Evolutionary conservation across 1,140 invertebrate genomes (phyloP).

Genomic region (Nixonia krombeini): DNA sequence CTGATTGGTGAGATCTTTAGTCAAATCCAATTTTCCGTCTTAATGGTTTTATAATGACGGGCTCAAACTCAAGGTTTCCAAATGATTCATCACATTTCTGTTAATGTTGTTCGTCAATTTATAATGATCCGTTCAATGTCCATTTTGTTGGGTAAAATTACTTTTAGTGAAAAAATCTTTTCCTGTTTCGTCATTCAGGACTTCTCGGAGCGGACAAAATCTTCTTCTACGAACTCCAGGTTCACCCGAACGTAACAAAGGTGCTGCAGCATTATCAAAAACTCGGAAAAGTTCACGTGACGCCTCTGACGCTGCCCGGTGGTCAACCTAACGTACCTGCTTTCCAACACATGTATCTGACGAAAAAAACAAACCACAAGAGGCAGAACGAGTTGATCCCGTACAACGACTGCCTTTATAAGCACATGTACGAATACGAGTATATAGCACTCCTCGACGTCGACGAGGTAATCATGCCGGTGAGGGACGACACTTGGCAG

Average conservation of each 20-base stretch:
- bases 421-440: conserved; percentile 91
- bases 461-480: conserved; percentile 95
- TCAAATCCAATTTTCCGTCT: background rate
- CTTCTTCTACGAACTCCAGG: conserved; percentile 91
- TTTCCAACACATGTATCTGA: conserved; percentile 90
- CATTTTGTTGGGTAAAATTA: no score
- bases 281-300: conserved; percentile 84
- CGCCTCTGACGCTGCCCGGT: conserved; percentile 89
- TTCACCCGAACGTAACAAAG: conserved; percentile 92
- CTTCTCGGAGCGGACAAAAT: conserved; percentile 93
- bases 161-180: no score
- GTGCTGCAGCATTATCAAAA: conserved; percentile 86
- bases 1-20: conserved; percentile 72
- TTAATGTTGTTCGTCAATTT: no score
- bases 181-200: conserved; percentile 35
- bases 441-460: conserved; percentile 93
- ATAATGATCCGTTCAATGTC: no score
- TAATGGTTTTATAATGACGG: background rate
- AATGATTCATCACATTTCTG: no score
- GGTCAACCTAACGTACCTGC: conserved; percentile 91
- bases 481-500: conserved; percentile 82
- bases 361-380: conserved; percentile 92
- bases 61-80: background rate
- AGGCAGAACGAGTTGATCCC: conserved; percentile 95
- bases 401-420: conserved; percentile 97